Base-by-base conservation (phyloP, 2,797 vertebrate species). In the Gymnoscopelus microlampas region DNA sequence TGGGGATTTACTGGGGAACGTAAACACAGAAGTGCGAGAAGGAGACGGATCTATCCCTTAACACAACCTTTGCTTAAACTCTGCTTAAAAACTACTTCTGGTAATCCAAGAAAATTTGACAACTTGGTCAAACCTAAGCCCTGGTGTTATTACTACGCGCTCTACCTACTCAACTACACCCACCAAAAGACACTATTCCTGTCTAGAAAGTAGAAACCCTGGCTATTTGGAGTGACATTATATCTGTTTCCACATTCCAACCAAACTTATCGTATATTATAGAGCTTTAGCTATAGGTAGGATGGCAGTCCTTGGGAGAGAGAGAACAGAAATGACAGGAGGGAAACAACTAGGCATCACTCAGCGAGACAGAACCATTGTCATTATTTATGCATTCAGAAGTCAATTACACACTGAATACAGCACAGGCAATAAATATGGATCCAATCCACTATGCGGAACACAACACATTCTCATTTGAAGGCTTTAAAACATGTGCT, bases 341-440 rank as follows among this genome's bases (percentile, higher is more conserved):
- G n/a, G n/a, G 13, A 48, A 55, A 47, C 9, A 10, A 49, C 5
- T 63, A 10, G 65, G 29, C 13, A 51, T 61, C 58, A 53, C 48
- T 68, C 56, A 73, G 49, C 29, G 11, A 24, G 55, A 51, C 44
- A 54, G 66, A 66, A 68, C 63, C 32, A 24, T 49, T 35, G 24
- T 68, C 75, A 78, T 86, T 78, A 86, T 86, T 77, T 76, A 86
- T 84, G 78, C 73, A 77, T 76, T 82, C 56, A 75, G 67, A 83
- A 70, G 63, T 85, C 71, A 84, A 78, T 79, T 82, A 81, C 66
- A 77, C 56, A 56, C 54, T 54, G 19, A 61, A 62, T 55, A 39
- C 60, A 70, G 63, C 67, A 64, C 59, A 0, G 2, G 65, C 24
- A 71, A 73, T 76, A 81, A 78, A 83, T 66, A 85, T 74, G 79